Conservation (phyloP, 1,140 invertebrate species). For the Bombus huntii region DNA sequence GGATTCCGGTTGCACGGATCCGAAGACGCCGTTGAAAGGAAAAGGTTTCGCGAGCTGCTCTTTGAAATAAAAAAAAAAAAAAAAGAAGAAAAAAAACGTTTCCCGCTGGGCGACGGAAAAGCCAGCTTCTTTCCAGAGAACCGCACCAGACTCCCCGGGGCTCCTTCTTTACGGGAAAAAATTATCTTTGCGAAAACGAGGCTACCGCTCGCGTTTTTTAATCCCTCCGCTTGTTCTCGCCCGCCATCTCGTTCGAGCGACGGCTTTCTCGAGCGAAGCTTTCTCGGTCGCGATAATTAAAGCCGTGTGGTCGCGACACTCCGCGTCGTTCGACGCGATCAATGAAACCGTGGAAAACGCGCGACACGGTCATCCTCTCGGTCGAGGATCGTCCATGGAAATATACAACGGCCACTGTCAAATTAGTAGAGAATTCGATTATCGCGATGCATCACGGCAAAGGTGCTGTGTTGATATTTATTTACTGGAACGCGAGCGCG, state of each 20-base stretch:
- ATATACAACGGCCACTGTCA: neutral
- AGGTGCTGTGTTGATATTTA: conserved; percentile 26
- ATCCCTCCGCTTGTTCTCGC: neutral
- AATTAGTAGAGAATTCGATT: conserved; percentile 43
- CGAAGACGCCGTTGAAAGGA: conserved; percentile 11
- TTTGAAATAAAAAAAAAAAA: conserved; percentile 35
- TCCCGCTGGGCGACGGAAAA: neutral
- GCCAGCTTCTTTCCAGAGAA: conserved; percentile 5
- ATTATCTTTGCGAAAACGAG: conserved; percentile 39
- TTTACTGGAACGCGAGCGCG: neutral
- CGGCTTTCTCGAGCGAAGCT: neutral
- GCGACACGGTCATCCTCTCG: neutral
- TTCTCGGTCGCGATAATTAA: conserved; percentile 24
- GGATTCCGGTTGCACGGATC: conserved; percentile 12
- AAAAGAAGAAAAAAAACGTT: neutral
- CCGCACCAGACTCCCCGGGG: neutral
- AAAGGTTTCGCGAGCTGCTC: conserved; percentile 27
- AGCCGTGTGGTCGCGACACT: neutral
- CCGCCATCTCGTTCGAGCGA: neutral
- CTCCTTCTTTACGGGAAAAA: neutral
- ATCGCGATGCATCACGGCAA: conserved; percentile 5
- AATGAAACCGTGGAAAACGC: no score
- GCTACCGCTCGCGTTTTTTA: conserved; percentile 13
- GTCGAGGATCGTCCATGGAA: neutral
- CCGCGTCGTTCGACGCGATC: neutral